These are phyloP conservation scores for Heliconius ismenius DNA, from an alignment of 2,888 invertebrate species.

Conservation along the genomic window DNA sequence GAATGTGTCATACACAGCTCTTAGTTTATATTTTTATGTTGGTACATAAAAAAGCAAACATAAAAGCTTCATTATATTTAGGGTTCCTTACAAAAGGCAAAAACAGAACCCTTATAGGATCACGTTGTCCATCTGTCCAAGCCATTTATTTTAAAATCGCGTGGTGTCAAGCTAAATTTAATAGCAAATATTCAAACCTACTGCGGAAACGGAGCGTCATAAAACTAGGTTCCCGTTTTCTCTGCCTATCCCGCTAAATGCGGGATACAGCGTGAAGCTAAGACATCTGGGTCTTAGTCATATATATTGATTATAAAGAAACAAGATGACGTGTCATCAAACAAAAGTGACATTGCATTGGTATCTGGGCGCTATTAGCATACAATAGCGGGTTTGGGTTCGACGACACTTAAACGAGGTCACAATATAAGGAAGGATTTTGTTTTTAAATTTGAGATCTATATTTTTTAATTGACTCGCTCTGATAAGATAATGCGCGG, in stretches of 20 bases:
- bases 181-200: no score
- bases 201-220: neutral
- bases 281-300: neutral
- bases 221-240: neutral
- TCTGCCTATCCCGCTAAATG: neutral
- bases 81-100: no score
- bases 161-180: no score
- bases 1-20: no score
- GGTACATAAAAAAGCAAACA: no score
- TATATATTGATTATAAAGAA: slow-evolving; percentile 9
- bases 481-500: neutral
- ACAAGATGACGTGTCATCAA: slow-evolving; percentile 3
- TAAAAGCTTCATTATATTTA: no score
- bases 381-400: slow-evolving; percentile 46
- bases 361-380: slow-evolving; percentile 40
- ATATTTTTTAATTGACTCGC: neutral
- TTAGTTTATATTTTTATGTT: no score
- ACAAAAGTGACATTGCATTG: slow-evolving; percentile 10
- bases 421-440: slow-evolving; percentile 18
- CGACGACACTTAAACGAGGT: slow-evolving; percentile 42
- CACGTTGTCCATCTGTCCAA: no score
- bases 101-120: no score
- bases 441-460: neutral
- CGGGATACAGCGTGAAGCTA: neutral
- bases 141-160: no score